Percentiles rank a stretch among this genome's conserved stretches.
Evolutionary conservation across 2,888 invertebrate species (phyloP).

Genomic region (Corbicula japonica): DNA sequence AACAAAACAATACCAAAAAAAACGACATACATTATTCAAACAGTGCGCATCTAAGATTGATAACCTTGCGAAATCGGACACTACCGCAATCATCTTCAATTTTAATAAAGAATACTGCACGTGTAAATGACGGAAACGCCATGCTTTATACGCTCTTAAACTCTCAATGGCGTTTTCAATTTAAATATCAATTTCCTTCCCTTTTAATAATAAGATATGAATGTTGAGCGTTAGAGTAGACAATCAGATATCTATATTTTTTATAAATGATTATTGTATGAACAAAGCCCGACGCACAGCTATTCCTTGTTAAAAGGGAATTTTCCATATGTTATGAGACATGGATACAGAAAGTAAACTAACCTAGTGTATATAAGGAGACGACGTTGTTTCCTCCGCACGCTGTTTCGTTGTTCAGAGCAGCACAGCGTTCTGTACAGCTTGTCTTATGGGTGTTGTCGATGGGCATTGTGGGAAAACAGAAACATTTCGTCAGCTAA

Average conservation of each 20-base stretch:
- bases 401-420: not conserved
- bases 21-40: no score
- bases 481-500: conserved; percentile 14
- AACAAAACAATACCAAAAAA: no score
- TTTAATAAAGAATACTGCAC: no score
- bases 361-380: conserved; percentile 7
- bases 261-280: not conserved
- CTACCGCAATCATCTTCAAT: no score
- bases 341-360: not conserved
- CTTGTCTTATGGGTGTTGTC: not conserved
- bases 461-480: not conserved
- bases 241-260: not conserved
- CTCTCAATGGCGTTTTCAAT: no score
- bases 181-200: no score
- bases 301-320: not conserved
- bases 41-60: no score
- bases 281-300: not conserved
- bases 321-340: not conserved
- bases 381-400: conserved; percentile 4
- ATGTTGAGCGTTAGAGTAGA: not conserved
- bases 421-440: not conserved
- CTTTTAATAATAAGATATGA: no score
- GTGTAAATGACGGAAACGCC: no score
- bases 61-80: no score
- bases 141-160: no score